Evolutionary conservation across 2,113 vertebrate genomes (phyloP).

Genomic region (Sylvicapra grimmia): DNA sequence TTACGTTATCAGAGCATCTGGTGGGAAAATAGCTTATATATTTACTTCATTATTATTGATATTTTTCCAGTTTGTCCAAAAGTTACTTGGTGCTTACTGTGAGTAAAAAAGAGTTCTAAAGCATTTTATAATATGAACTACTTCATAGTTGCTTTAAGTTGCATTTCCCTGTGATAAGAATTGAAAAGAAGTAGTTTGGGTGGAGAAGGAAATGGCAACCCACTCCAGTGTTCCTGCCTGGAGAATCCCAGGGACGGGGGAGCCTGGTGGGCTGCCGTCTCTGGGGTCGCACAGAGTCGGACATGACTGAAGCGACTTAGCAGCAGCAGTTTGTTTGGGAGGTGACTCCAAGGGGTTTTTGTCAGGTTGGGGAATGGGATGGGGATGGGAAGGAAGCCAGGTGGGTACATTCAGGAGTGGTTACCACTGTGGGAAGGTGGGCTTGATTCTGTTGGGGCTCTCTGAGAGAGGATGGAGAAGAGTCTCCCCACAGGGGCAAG

Average conservation of each 20-base stretch:
- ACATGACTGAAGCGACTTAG: too few relatives aligned
- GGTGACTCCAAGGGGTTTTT: background rate
- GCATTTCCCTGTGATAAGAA: background rate
- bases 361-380: background rate
- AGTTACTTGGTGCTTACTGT: background rate
- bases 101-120: background rate
- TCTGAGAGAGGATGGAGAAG: background rate
- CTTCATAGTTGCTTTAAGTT: background rate
- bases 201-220: too few relatives aligned
- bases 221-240: too few relatives aligned
- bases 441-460: background rate
- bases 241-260: too few relatives aligned
- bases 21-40: background rate
- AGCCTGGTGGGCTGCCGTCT: too few relatives aligned
- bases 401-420: accelerated
- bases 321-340: background rate
- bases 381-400: too few relatives aligned
- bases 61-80: background rate
- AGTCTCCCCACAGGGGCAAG: background rate
- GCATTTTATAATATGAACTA: background rate
- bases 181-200: background rate
- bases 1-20: background rate
- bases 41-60: background rate
- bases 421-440: background rate
- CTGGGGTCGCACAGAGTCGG: too few relatives aligned